These are phyloP conservation scores for Drosophila gaucha DNA, from an alignment of 2,888 invertebrate genomes.

Conservation along the genomic window DNA sequence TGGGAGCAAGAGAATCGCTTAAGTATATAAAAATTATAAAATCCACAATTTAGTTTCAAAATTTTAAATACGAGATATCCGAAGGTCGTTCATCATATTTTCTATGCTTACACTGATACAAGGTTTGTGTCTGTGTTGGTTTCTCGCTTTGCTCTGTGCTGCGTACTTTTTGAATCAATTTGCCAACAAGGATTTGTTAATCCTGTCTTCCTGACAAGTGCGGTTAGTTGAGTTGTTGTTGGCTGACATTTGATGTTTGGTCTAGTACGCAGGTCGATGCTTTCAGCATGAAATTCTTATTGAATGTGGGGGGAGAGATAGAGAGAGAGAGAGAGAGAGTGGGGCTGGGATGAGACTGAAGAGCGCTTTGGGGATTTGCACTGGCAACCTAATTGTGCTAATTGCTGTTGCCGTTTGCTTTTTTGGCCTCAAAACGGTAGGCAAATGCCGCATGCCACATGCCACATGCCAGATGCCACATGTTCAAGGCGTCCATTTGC, in stretches of 20 bases:
- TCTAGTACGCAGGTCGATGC: conserved; percentile 51
- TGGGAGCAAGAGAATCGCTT: too few relatives aligned
- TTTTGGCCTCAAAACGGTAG: conserved; percentile 58
- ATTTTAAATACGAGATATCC: conserved; percentile 24
- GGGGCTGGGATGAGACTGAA: conserved; percentile 32
- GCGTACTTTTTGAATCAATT: conserved; percentile 82
- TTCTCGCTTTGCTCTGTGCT: conserved; percentile 33
- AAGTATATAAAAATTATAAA: too few relatives aligned
- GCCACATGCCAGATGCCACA: conserved; percentile 25
- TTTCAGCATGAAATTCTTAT: conserved; percentile 77
- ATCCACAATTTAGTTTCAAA: too few relatives aligned
- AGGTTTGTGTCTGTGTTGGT: conserved; percentile 30
- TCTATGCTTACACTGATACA: conserved; percentile 1
- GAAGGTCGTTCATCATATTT: background rate
- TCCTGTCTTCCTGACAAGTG: conserved; percentile 84
- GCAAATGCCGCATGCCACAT: conserved; percentile 30
- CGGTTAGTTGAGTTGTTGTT: conserved; percentile 79
- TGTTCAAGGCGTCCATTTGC: conserved; percentile 73
- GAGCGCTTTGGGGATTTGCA: conserved; percentile 78
- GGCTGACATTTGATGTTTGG: conserved; percentile 63
- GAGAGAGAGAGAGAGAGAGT: background rate
- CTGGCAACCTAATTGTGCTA: conserved; percentile 82
- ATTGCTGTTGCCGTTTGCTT: conserved; percentile 69
- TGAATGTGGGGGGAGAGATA: conserved; percentile 9
- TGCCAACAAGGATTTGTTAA: conserved; percentile 83